Percentiles rank a stretch among this genome's conserved stretches.
Evolutionary conservation across 2,113 vertebrate genomes (phyloP).

Genomic region (Odontophorus gujanensis): DNA sequence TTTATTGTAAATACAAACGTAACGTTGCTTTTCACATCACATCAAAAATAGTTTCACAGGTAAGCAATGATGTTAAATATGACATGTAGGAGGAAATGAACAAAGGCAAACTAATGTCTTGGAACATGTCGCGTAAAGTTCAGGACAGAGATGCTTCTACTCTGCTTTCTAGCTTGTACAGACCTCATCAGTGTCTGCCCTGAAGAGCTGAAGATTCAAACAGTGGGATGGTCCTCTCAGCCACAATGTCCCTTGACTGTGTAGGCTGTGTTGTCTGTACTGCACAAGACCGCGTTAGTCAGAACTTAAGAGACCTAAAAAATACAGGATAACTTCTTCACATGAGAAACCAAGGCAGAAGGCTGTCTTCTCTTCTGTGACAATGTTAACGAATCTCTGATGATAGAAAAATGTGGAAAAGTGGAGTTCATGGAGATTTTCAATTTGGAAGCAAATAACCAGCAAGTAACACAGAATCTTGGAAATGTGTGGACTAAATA

Average conservation of each 20-base stretch:
- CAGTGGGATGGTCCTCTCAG: not conserved
- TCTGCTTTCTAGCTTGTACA: not conserved
- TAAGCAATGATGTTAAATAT: not conserved
- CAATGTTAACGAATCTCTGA: not conserved
- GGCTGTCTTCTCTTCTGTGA: not conserved
- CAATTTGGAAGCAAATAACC: not conserved
- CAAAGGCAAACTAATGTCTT: not conserved
- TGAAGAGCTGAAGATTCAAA: not conserved
- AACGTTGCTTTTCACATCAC: not conserved
- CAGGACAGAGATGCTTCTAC: not conserved
- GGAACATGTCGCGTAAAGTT: not conserved
- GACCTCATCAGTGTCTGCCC: not conserved
- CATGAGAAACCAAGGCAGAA: not conserved
- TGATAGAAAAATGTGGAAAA: not conserved
- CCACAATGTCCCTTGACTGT: not conserved
- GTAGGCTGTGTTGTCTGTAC: not conserved
- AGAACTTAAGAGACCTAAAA: not conserved
- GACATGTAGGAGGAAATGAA: not conserved
- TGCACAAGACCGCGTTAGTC: not conserved
- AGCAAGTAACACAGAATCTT: not conserved
- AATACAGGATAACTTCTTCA: not conserved
- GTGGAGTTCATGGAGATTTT: not conserved
- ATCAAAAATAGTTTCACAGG: not conserved
- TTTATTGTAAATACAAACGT: not conserved
- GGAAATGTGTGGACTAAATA: not conserved